Conservation (phyloP, 2,797 vertebrate species). For the Chrysolophus pictus region DNA sequence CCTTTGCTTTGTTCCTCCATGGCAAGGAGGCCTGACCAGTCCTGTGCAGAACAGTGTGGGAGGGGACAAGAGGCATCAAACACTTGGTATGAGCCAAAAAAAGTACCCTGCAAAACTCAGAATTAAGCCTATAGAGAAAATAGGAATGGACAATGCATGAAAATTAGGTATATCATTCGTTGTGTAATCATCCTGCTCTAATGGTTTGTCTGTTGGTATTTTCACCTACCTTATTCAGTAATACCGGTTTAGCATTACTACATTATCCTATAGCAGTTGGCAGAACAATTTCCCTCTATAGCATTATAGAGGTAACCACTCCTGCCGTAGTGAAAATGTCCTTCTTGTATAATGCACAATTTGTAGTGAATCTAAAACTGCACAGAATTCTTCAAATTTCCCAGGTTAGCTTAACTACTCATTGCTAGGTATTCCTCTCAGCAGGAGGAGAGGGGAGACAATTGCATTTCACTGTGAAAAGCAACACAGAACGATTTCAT, state of each 20-base stretch:
- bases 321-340: not conserved
- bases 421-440: not conserved
- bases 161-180: not conserved
- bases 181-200: not conserved
- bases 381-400: not conserved
- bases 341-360: not conserved
- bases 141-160: not conserved
- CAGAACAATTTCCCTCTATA: not conserved
- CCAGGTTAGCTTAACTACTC: not conserved
- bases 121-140: not conserved
- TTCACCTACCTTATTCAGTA: constrained; percentile 41
- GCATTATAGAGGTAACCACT: constrained; percentile 11
- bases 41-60: accelerated
- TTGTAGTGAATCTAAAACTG: not conserved
- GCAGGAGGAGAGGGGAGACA: not conserved
- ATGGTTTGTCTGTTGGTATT: not conserved
- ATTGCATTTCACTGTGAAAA: constrained; percentile 22
- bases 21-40: not conserved
- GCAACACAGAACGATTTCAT: not conserved
- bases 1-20: accelerated
- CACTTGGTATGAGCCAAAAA: accelerated
- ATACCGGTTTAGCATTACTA: constrained; percentile 45
- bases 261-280: constrained; percentile 43
- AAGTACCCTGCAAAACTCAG: not conserved
- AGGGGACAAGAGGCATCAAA: not conserved